phyloP scores from a whole-genome alignment of 2,888 invertebrate species.

The Linnaemya tessellans region DNA sequence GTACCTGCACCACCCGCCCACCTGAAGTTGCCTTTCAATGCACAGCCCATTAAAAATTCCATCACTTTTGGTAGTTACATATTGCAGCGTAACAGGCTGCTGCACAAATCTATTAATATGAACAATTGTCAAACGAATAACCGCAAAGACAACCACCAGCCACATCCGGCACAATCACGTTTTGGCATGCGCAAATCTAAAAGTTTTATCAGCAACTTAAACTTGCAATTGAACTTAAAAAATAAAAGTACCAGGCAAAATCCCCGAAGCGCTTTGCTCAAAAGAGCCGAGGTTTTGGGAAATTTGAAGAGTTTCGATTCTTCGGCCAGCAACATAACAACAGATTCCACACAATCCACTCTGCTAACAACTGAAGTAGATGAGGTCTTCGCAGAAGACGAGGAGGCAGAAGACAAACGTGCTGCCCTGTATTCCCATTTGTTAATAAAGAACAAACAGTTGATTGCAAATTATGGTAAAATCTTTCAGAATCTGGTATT shows the following conservation, averaged over 20 bases:
- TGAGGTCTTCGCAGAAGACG: not conserved
- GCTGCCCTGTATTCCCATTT: slow-evolving; percentile 72
- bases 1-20: slow-evolving; percentile 48
- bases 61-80: slow-evolving; percentile 49
- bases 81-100: slow-evolving; percentile 55
- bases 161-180: slow-evolving; percentile 72
- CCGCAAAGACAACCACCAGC: slow-evolving; percentile 55
- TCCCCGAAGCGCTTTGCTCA: slow-evolving; percentile 54
- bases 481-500: slow-evolving; percentile 89
- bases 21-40: slow-evolving; percentile 44
- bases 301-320: slow-evolving; percentile 79
- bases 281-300: slow-evolving; percentile 8
- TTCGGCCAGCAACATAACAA: slow-evolving; percentile 72
- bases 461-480: slow-evolving; percentile 79
- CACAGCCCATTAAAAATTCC: slow-evolving; percentile 45
- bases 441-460: slow-evolving; percentile 81
- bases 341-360: slow-evolving; percentile 65
- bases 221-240: slow-evolving; percentile 78
- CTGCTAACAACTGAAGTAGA: slow-evolving; percentile 38
- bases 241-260: slow-evolving; percentile 78
- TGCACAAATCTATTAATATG: slow-evolving; percentile 61
- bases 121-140: slow-evolving; percentile 58
- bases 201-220: slow-evolving; percentile 80
- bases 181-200: slow-evolving; percentile 81
- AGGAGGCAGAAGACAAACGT: slow-evolving; percentile 58